Evolutionary conservation across 53 echinoderm and acorn worm species (phyloP).

Genomic region (Holothuria leucospilota): DNA sequence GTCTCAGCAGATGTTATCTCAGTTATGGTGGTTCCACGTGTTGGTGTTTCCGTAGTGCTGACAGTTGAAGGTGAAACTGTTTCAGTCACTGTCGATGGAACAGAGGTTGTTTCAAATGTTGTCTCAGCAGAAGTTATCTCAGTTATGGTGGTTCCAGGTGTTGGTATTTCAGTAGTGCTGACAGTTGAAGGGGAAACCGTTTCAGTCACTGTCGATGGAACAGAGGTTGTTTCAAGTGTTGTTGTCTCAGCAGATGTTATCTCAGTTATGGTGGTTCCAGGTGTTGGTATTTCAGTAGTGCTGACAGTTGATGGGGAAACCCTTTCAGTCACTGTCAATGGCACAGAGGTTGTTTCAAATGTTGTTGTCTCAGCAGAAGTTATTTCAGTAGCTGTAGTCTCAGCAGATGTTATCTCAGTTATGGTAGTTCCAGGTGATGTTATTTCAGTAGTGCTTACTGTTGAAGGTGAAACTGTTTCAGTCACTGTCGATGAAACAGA

Average conservation of each 20-base stretch:
- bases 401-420: not conserved
- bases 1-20: not conserved
- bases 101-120: too few species aligned
- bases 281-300: not conserved
- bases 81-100: not conserved
- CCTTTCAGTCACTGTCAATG: too few species aligned
- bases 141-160: not conserved
- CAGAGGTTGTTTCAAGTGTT: not conserved
- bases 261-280: not conserved
- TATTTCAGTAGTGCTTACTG: not conserved
- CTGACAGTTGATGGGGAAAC: too few species aligned
- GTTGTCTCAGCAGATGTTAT: not conserved
- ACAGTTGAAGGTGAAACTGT: not conserved
- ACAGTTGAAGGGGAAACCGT: too few species aligned
- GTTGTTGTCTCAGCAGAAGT: not conserved
- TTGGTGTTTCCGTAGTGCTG: not conserved
- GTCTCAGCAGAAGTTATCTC: not conserved
- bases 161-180: not conserved
- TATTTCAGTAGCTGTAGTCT: not conserved
- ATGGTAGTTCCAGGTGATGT: not conserved
- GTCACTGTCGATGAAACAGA: not conserved
- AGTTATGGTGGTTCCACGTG: not conserved
- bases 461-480: not conserved
- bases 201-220: not conserved
- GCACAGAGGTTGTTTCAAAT: too few species aligned